These are phyloP conservation scores for Spicauda simplicius DNA, from an alignment of 2,888 invertebrate genomes.

Conservation along the genomic window DNA sequence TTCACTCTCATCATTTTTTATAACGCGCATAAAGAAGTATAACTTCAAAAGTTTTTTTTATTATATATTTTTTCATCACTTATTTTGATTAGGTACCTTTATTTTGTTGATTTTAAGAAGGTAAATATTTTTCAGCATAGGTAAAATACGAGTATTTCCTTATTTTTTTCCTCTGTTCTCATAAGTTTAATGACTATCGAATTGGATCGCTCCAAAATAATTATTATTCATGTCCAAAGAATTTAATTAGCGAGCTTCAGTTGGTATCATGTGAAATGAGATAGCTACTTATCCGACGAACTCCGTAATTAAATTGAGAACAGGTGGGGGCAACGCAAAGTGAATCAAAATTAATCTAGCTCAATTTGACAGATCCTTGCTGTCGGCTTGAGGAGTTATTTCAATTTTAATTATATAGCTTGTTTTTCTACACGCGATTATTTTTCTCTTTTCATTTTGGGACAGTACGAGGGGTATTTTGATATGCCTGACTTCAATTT, in stretches of 20 bases:
- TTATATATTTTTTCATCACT: too few species aligned
- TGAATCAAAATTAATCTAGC: constrained; percentile 79
- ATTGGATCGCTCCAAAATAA: constrained; percentile 39
- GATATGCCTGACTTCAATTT: too few species aligned
- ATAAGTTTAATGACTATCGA: not conserved
- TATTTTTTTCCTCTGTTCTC: too few species aligned
- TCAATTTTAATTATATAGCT: constrained; percentile 63
- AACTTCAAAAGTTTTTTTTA: too few species aligned
- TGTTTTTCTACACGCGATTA: not conserved
- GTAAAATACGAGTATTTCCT: too few species aligned
- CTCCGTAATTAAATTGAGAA: constrained; percentile 76
- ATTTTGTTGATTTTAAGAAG: too few species aligned
- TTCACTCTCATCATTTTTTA: too few species aligned
- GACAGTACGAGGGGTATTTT: too few species aligned
- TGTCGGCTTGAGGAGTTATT: constrained; percentile 62
- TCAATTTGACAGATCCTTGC: constrained; percentile 69
- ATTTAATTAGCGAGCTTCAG: constrained; percentile 65
- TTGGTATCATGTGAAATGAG: constrained; percentile 70
- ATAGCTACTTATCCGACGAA: constrained; percentile 73
- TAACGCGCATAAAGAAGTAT: too few species aligned
- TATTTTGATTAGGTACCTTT: too few species aligned
- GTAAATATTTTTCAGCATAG: too few species aligned
- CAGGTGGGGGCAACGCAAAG: constrained; percentile 74
- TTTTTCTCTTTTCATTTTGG: not conserved
- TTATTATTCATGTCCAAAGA: constrained; percentile 56